Evolutionary conservation across 2,113 vertebrate species (phyloP), one percentile per base, ranked within the genome.

Genomic region (Phalacrocorax brasilianus): DNA sequence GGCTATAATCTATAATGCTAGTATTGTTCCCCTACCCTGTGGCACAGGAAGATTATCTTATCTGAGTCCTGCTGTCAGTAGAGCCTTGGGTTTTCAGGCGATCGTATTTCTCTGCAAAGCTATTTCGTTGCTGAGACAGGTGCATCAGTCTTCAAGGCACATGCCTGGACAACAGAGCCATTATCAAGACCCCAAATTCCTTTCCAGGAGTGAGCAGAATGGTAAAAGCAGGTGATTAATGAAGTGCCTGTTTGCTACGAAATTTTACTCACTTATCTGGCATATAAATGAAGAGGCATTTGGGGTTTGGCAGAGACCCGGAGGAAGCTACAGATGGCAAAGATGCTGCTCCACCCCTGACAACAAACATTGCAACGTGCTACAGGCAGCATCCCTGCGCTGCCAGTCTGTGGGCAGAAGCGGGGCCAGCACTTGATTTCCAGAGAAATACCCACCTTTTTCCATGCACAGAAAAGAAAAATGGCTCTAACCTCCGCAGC

Each of bases 51-150:
- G 97, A 97, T 97, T 97, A 97, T 98, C 97, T 97, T 97, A 97
- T 85, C 89, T 86, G 75, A 95, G 92, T 67, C 67, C 95, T 95
- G 94, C 96, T 96, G 95, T 97, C 96, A 95, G 95, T 15, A 83
- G 89, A 92, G 94, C 95, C 81, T 5, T 12, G 86, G 88, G 91
- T 95, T 97, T 97, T 85, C 84, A 83, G 68, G 63, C 65, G 97
- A 98, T 98, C 97, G 56, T 94, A 96, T 98, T 98, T 98, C 97
- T 97, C 91, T 75, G 93, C 94, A 97, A 95, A 98, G 98, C 98
- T 98, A 98, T 98, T 98, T 98, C 95, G 96, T 92, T 97, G 95
- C 95, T 16, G 40, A 98, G 98, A 98, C 98, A 98, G 98, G 98
- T 98, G 98, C 97, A 98, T 98, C 98, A 91, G 98, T 98, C 98